Conservation (phyloP, 2,797 vertebrate genomes). For the Tiaroga cobitis region DNA sequence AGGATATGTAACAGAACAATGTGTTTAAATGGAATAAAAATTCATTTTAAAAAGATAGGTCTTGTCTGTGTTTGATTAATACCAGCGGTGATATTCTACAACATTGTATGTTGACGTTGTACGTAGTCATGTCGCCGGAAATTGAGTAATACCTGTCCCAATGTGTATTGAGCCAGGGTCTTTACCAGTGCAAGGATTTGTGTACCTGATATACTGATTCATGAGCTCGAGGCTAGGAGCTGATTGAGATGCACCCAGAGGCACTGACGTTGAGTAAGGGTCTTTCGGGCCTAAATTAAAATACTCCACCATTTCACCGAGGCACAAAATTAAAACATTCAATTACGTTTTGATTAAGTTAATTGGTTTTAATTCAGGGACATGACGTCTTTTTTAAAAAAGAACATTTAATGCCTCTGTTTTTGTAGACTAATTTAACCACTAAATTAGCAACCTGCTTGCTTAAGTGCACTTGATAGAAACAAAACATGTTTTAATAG, state of each 20-base stretch:
- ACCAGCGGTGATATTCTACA: neutral
- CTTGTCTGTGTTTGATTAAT: neutral
- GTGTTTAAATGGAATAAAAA: neutral
- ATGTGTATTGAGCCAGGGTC: neutral
- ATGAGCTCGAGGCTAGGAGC: neutral
- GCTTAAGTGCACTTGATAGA: slow-evolving; percentile 32
- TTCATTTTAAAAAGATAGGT: neutral
- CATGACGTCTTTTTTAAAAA: neutral
- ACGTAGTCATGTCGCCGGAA: neutral
- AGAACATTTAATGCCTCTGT: neutral
- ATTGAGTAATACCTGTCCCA: neutral
- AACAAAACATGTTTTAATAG: slow-evolving; percentile 39
- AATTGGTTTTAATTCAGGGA: slow-evolving; percentile 39
- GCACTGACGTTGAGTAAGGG: neutral
- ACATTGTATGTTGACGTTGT: neutral
- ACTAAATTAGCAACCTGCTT: slow-evolving; percentile 34
- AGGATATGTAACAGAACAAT: neutral
- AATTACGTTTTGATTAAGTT: slow-evolving; percentile 30
- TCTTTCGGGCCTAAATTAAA: neutral
- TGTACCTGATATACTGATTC: neutral
- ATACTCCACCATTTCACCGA: neutral
- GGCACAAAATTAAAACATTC: slow-evolving; percentile 16
- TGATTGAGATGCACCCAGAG: neutral
- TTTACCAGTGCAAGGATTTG: neutral
- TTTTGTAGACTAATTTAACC: slow-evolving; percentile 27